Evolutionary conservation across 2,113 vertebrate species (phyloP).

Genomic region (Urocolius indicus): DNA sequence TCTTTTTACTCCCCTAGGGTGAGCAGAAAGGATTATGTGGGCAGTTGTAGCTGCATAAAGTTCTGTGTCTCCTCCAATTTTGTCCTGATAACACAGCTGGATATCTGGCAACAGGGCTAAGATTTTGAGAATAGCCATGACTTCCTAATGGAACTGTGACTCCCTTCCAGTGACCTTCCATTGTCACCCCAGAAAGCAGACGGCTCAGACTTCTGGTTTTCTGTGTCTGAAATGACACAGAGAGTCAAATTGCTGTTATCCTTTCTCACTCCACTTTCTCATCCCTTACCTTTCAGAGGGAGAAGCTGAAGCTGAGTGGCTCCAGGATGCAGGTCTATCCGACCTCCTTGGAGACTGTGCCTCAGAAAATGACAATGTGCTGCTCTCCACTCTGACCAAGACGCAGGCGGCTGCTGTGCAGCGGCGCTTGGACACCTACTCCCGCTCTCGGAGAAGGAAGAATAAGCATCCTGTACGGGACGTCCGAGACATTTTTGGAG

Average conservation of each 20-base stretch:
- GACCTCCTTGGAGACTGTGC: conserved; percentile 80
- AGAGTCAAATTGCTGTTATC: rapidly evolving
- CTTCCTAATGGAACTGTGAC: background rate
- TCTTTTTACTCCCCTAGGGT: background rate
- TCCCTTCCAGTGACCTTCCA: background rate
- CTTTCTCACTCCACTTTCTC: background rate
- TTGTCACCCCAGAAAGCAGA: background rate
- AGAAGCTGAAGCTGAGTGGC: conserved; percentile 88
- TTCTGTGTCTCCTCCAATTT: rapidly evolving
- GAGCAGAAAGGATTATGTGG: background rate
- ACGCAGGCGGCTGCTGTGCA: conserved; percentile 88
- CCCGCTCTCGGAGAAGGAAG: conserved; percentile 81
- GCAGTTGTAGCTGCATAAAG: too few species aligned
- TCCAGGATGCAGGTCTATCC: conserved; percentile 85
- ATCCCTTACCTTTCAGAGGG: conserved; percentile 73
- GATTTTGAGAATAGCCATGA: rapidly evolving
- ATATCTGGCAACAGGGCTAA: background rate
- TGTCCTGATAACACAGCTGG: background rate
- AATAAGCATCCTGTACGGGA: conserved; percentile 82
- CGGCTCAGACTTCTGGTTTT: rapidly evolving
- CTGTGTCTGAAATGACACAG: background rate
- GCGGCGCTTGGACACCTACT: conserved; percentile 84
- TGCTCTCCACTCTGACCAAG: conserved; percentile 88
- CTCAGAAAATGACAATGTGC: conserved; percentile 78
- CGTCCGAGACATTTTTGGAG: conserved; percentile 85